Base-by-base conservation (phyloP, 2,797 vertebrate species). In the Triplophysa yarkandensis region DNA sequence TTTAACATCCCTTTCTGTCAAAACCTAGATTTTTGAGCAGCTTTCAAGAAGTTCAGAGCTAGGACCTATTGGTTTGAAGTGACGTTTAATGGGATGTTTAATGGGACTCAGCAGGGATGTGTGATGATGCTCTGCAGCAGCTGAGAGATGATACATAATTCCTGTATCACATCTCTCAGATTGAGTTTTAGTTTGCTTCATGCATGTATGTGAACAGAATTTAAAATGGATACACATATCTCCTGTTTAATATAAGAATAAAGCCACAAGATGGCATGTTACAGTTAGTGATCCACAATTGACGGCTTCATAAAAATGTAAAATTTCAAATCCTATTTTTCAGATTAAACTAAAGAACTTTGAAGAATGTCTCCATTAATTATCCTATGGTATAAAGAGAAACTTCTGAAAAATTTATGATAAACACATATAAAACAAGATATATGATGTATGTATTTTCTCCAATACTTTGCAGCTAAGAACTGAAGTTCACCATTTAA, bases 21-120 rank as follows among this genome's bases (percentile, higher is more conserved):
- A 57, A 79, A 54, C 71, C 48, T 71, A 61, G 72, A 75, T 79
- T 79, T 79, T 62, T 74, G 34, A 57, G 70, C 50, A 55, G 61
- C 72, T 76, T 79, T 79, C 27, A 52, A 68, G 67, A 71, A 43
- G 39, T 52, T 11, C 72, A 64, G 66, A 79, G 71, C 50, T 65
- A 67, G 66, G 71, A 75, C 57, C 71, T 64, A 75, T 79, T 79
- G 28, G 36, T 72, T 60, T 69, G 67, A 79, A 52, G 50, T 23
- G 67, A 79, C 72, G 76, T 71, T 52, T 71, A 79, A 65, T 54
- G 52, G 60, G 34, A 61, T 52, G 44, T 44, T 60, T 16, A 28
- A 67, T 44, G 50, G 64, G 67, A 54, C 67, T 10, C 77, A 58
- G 72, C 66, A 27, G 67, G 72, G 67, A 25, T 17, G 67, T 50